Percentiles rank a stretch among this genome's conserved stretches.
These are phyloP conservation scores for Eumeta japonica DNA, from an alignment of 1,140 invertebrate genomes.

Conservation along the genomic window DNA sequence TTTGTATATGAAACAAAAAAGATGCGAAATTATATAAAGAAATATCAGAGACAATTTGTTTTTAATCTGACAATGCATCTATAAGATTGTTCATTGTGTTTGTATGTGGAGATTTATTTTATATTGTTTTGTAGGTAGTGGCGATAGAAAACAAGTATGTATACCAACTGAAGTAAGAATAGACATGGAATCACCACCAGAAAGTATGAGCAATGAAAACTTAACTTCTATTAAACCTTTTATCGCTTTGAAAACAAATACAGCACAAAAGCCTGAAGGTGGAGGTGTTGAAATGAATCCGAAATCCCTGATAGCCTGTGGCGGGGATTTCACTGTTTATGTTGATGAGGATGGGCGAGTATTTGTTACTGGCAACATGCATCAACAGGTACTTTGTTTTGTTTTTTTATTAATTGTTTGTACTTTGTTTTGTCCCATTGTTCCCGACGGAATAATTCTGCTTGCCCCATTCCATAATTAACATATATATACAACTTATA, in stretches of 20 bases:
- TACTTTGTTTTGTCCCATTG: background rate
- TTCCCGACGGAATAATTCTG: background rate
- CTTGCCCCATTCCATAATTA: background rate
- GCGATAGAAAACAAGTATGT: conserved; percentile 36
- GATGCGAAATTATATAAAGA: too few relatives aligned
- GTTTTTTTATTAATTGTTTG: background rate
- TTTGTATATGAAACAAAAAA: too few relatives aligned
- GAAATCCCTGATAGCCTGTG: conserved; percentile 36
- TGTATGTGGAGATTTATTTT: too few relatives aligned
- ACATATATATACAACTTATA: too few relatives aligned
- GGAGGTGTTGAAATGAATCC: conserved; percentile 19
- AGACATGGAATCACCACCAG: conserved; percentile 12
- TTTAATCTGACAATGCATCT: too few relatives aligned
- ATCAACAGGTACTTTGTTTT: conserved; percentile 32
- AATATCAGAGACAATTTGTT: too few relatives aligned
- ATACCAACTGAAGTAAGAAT: conserved; percentile 35
- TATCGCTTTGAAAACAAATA: conserved; percentile 16
- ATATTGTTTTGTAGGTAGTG: conserved; percentile 28
- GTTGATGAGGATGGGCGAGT: conserved; percentile 39
- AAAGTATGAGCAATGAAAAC: background rate
- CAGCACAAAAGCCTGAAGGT: conserved; percentile 12
- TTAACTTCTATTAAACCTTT: too few relatives aligned
- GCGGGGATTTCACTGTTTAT: conserved; percentile 43
- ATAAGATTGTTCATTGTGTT: too few relatives aligned
- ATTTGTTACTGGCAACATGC: conserved; percentile 34